Evolutionary conservation across 1,140 invertebrate genomes (phyloP), one percentile per base, ranked within the genome.

Genomic region (Lethrus apterus): DNA sequence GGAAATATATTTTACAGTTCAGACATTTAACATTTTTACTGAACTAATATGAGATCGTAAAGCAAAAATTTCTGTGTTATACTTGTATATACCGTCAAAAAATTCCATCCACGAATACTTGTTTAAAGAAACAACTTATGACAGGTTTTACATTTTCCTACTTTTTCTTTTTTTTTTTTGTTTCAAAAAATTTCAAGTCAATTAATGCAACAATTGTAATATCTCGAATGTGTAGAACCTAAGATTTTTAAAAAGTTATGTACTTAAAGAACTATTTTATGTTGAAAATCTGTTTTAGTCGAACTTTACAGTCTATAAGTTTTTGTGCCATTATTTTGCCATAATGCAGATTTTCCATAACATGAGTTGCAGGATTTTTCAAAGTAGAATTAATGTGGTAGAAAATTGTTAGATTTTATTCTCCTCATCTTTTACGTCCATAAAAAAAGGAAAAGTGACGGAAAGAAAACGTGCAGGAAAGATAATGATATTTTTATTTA

Each of bases 41-140:
- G 24, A 38, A 38, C 35, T 38, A 38, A 18, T 26, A 23, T 10
- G 35, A 38, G n/a, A n/a, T n/a, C n/a, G n/a, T n/a, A n/a, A n/a
- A n/a, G n/a, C n/a, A n/a, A 21, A 18, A 38, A 38, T 10, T 21
- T 38, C 19, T 34, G 8, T 38, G 20, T 11, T 20, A 23, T 21
- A 38, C 4, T 11, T 21, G 35, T 38, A 38, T 21, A 11, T 48
- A 45, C 47, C 47, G 43, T 52, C 44, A 41, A 41, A 45, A 36
- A 46, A 50, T 54, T 50, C 51, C 51, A 54, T 54, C 51, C 51
- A 54, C 50, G n/a, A n/a, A n/a, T n/a, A n/a, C n/a, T n/a, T n/a
- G n/a, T 38, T 21, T 38, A 21, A 7, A 26, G 19, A 11, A 38
- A 21, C 35, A 21, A 18, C 24, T 13, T 34, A 38, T 7, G 13